Conservation (phyloP, 64 coral and sea anemone species). For the Exaiptasia diaphana region DNA sequence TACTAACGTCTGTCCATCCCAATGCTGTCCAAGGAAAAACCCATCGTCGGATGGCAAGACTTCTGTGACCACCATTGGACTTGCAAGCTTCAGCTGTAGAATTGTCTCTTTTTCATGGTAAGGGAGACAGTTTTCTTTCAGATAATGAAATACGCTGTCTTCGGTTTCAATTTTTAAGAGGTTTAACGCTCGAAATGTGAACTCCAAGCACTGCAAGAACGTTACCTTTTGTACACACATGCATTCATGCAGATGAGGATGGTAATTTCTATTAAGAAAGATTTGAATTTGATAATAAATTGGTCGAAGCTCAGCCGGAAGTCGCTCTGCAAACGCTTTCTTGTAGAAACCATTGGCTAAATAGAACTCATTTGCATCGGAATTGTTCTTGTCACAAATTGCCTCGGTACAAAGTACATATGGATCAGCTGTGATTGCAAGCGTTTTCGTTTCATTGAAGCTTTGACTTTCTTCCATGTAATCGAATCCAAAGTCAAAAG, state of each 20-base stretch:
- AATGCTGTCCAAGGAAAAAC: background rate
- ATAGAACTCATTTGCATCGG: too few relatives aligned
- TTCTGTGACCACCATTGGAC: too few relatives aligned
- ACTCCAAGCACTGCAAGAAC: background rate
- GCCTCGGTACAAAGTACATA: background rate
- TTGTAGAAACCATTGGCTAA: too few relatives aligned
- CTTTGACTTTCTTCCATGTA: background rate
- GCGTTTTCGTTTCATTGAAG: background rate
- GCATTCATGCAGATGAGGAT: background rate
- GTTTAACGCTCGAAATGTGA: background rate
- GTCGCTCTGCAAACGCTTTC: too few relatives aligned
- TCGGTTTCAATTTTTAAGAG: background rate
- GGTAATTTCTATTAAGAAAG: background rate
- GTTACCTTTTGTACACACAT: background rate
- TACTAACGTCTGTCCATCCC: background rate
- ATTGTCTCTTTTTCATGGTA: background rate
- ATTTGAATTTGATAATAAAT: background rate
- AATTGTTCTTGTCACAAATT: background rate
- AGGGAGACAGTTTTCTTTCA: too few relatives aligned
- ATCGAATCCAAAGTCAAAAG: background rate
- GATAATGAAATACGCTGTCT: background rate
- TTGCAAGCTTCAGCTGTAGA: too few relatives aligned
- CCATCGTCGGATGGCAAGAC: background rate
- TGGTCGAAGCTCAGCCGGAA: too few relatives aligned
- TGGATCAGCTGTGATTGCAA: background rate